Percentiles rank a stretch among this genome's conserved stretches.
These are phyloP conservation scores for Sylvia borin DNA, from an alignment of 2,797 vertebrate species.

Conservation along the genomic window DNA sequence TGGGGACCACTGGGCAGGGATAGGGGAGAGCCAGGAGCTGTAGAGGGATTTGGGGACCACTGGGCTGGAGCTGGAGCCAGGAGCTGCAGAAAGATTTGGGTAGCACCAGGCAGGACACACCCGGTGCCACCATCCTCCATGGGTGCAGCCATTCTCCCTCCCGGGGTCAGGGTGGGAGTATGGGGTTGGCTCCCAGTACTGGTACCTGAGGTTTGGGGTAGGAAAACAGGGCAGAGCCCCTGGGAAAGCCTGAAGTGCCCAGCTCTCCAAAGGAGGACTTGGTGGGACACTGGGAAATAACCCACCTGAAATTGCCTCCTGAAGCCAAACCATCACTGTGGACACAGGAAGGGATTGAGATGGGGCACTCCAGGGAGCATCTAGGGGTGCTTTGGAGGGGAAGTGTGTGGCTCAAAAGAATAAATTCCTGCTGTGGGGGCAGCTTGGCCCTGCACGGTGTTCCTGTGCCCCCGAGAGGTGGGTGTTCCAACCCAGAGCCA, in stretches of 20 bases:
- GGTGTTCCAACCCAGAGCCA: neutral
- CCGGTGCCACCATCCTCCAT: neutral
- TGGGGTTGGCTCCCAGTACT: neutral
- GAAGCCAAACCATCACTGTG: neutral
- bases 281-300: too few relatives aligned
- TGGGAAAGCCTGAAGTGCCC: neutral
- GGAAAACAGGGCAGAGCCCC: neutral
- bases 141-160: neutral
- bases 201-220: neutral
- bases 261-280: neutral
- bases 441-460: accelerated
- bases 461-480: neutral
- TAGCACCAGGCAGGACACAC: neutral
- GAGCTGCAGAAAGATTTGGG: neutral
- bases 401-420: neutral
- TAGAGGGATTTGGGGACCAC: neutral
- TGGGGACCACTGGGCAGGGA: too few relatives aligned
- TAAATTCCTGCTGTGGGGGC: neutral
- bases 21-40: neutral
- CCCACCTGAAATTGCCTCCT: neutral
- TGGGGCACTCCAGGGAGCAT: neutral
- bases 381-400: neutral
- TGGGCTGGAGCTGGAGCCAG: neutral
- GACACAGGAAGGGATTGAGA: neutral
- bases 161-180: neutral